Conservation (phyloP, 2,113 vertebrate species). For the Zeus faber region DNA sequence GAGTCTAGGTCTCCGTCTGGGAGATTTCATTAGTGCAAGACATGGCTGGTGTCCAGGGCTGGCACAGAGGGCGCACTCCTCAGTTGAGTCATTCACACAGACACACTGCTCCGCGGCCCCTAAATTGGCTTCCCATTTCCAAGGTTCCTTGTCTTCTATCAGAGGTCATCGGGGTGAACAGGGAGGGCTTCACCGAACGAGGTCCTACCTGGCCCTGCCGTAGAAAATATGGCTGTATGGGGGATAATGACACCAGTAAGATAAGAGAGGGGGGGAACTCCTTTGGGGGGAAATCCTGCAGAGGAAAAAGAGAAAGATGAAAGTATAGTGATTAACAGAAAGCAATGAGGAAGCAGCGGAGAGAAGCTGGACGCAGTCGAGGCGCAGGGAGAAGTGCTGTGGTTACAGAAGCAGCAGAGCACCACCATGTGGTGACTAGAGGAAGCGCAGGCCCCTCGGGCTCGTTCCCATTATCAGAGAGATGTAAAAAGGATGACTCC, state of each 20-base stretch:
- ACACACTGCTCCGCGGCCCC: constrained; percentile 25
- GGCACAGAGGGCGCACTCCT: constrained; percentile 38
- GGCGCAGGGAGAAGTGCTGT: background rate
- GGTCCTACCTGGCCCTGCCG: constrained; percentile 39
- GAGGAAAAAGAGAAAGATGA: constrained; percentile 30
- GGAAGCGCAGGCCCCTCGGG: background rate
- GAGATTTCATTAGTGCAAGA: constrained; percentile 61
- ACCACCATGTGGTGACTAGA: constrained; percentile 48
- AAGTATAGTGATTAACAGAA: constrained; percentile 16
- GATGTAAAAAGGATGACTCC: no score
- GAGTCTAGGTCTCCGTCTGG: constrained; percentile 15
- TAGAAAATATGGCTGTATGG: constrained; percentile 1
- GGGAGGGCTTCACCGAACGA: background rate
- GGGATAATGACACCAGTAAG: constrained; percentile 32
- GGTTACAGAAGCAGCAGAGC: constrained; percentile 48
- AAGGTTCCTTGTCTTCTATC: constrained; percentile 24
- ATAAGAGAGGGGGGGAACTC: constrained; percentile 18
- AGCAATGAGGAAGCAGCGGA: constrained; percentile 51
- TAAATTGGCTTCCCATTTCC: constrained; percentile 27
- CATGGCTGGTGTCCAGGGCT: constrained; percentile 48
- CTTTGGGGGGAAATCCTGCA: background rate
- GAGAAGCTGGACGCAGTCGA: constrained; percentile 21
- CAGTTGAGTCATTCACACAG: constrained; percentile 42
- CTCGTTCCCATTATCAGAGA: background rate
- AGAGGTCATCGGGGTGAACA: constrained; percentile 43